Conservation (phyloP, 35 echinoderm and acorn worm species). For the Ptychodera flava region DNA sequence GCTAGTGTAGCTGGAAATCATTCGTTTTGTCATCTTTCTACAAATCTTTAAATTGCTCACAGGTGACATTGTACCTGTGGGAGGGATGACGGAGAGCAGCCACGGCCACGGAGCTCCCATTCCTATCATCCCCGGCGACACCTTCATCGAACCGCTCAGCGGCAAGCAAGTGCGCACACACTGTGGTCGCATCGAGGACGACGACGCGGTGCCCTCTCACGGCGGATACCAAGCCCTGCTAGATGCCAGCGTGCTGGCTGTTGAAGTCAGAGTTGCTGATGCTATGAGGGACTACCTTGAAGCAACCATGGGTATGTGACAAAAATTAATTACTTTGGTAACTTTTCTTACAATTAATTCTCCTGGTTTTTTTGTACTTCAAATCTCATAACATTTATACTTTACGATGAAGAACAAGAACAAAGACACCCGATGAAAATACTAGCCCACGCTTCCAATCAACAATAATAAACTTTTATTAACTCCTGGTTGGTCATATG, state of each 20-base stretch:
- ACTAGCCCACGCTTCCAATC: too few relatives aligned
- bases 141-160: constrained; percentile 72
- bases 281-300: constrained; percentile 59
- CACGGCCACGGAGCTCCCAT: constrained; percentile 58
- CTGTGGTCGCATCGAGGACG: constrained; percentile 55
- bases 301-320: constrained; percentile 58
- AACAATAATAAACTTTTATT: too few relatives aligned
- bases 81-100: constrained; percentile 60
- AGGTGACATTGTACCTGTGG: constrained; percentile 92
- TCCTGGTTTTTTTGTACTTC: too few relatives aligned
- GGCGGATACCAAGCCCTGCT: constrained; percentile 75
- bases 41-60: too few relatives aligned
- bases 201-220: constrained; percentile 60
- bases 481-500: too few relatives aligned
- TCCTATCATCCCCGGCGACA: constrained; percentile 66
- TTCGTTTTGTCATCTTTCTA: too few relatives aligned
- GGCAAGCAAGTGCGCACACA: constrained; percentile 51
- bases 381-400: too few relatives aligned
- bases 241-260: constrained; percentile 59
- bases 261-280: constrained; percentile 57
- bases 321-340: too few relatives aligned
- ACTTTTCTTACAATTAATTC: too few relatives aligned
- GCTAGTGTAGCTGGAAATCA: too few relatives aligned
- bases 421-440: too few relatives aligned
- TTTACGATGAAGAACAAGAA: too few relatives aligned